Evolutionary conservation across 2,797 vertebrate genomes (phyloP).

Genomic region (Coregonus ussuriensis): DNA sequence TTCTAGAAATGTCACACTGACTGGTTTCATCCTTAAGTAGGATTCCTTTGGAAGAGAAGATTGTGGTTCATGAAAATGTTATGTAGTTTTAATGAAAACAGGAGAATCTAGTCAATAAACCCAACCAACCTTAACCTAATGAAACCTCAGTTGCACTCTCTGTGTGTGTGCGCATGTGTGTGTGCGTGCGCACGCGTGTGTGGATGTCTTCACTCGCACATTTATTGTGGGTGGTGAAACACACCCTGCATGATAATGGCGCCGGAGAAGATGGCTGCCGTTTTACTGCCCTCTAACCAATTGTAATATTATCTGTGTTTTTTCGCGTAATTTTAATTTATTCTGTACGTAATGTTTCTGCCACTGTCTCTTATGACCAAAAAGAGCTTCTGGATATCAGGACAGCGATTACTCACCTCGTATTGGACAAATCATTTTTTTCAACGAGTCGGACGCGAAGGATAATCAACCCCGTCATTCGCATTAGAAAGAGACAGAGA

Average conservation of each 20-base stretch:
- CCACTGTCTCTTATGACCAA: too few species aligned
- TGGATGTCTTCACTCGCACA: neutral
- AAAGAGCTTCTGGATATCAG: too few species aligned
- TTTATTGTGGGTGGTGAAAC: neutral
- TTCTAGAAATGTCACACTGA: constrained; percentile 40
- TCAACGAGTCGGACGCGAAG: too few species aligned
- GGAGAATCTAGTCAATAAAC: constrained; percentile 9
- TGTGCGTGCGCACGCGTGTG: neutral
- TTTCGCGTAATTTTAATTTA: too few species aligned
- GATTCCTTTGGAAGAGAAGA: neutral
- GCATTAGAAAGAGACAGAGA: too few species aligned
- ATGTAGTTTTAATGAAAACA: neutral
- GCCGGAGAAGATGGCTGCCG: too few species aligned
- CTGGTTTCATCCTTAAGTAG: neutral
- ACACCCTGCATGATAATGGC: neutral
- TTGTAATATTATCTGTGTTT: too few species aligned
- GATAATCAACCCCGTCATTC: too few species aligned
- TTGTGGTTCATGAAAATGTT: neutral
- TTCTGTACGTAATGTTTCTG: too few species aligned
- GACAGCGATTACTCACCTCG: too few species aligned
- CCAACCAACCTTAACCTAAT: neutral
- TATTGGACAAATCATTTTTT: too few species aligned
- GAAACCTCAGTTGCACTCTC: neutral
- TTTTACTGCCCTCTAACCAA: too few species aligned
- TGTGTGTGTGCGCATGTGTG: neutral